Evolutionary conservation across 1,140 invertebrate species (phyloP), one percentile per base, ranked within the genome.

Genomic region (Sitobion miscanthi): DNA sequence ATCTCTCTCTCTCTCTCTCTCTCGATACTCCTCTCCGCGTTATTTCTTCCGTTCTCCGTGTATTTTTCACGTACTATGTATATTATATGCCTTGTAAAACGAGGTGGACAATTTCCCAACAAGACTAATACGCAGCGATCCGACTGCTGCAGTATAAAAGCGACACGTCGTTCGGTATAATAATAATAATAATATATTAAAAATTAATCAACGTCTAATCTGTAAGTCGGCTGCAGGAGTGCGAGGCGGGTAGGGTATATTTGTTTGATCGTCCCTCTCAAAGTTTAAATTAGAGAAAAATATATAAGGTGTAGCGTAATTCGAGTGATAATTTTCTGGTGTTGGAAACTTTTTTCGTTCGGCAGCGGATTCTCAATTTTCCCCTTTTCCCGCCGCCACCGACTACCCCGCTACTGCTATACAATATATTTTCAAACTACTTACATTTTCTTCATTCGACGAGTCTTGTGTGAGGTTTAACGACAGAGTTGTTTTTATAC

Each of bases 61-160:
- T 54, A n/a, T 88, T 38, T 23, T 35, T 11, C 3, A 6, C 8
- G 25, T 17, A 23, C 20, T 23, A 45, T 90, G 1, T 45, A 45
- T 83, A 49, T 47, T 45, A 20, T 87, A n/a, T n/a, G 5, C 30
- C n/a, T 0, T 77, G n/a, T 21, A 47, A 91, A 69, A 77, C 8
- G 21, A 20, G 17, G 45, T 52, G 45, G 45, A 91, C 21, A 83
- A 77, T 91, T 91, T 91, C 62, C 69, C 90, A 25, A 82, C 21
- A 83, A 35, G 47, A 45, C 42, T 23, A 42, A 83, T 35, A 83
- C 77, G 35, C 1, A 23, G 1, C 77, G 7, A 38, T 14, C 45
- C n/a, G 11, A 38, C 38, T 38, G 38, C 42, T 42, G 42, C 1
- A 42, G 42, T 42, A 42, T 86, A 30, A 83, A 83, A 20, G 82